These are phyloP conservation scores for Erythrocercus mccallii DNA, from an alignment of 2,113 vertebrate genomes.

Conservation along the genomic window DNA sequence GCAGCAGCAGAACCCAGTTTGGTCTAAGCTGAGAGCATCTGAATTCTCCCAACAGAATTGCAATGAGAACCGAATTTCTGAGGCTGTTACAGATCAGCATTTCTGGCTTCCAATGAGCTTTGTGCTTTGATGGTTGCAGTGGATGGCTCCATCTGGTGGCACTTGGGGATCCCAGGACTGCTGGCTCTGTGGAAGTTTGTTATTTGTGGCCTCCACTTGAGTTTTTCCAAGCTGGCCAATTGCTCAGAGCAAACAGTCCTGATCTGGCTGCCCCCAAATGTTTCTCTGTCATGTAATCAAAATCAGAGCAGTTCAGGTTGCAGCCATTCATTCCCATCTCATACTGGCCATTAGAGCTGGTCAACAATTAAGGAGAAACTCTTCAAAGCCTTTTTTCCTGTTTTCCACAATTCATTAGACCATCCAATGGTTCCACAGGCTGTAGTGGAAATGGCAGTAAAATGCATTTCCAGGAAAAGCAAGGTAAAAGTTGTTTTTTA, in stretches of 20 bases:
- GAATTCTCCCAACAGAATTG: background rate
- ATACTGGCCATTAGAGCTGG: background rate
- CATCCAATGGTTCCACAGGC: background rate
- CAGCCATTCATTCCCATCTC: background rate
- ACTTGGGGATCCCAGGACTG: background rate
- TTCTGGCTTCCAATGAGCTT: background rate
- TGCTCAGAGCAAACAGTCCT: background rate
- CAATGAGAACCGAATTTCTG: background rate
- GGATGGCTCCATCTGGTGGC: slow-evolving; percentile 54
- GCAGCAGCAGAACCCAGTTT: background rate
- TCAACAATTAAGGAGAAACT: background rate
- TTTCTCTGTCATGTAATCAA: background rate
- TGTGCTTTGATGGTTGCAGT: background rate
- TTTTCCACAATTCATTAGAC: background rate
- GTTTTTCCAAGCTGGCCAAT: background rate
- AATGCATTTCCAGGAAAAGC: background rate
- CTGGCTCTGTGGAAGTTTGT: background rate
- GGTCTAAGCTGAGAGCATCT: background rate
- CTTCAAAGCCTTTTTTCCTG: background rate
- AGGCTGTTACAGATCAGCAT: background rate
- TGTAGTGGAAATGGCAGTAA: background rate
- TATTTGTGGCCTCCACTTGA: background rate
- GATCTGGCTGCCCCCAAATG: background rate
- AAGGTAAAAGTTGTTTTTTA: background rate
- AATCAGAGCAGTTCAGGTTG: background rate